phyloP scores from a whole-genome alignment of 2,113 vertebrate species.

The Tricholaema leucomelas region DNA sequence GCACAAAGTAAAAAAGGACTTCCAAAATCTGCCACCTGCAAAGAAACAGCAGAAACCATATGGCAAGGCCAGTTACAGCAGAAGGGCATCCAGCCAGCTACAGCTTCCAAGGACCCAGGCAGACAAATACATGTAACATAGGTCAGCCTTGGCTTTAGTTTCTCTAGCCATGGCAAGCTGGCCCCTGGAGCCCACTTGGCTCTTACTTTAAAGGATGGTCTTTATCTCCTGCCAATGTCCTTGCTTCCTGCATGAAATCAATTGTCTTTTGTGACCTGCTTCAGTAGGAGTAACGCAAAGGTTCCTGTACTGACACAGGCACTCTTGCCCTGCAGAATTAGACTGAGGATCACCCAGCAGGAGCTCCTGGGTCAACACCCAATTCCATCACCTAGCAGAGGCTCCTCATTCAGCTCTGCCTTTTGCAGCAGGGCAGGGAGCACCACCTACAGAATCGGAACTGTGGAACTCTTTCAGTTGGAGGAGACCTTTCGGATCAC shows the following conservation, averaged over 20 bases:
- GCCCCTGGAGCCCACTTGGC: not conserved
- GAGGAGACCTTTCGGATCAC: no score
- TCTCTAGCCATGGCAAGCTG: not conserved
- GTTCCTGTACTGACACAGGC: fast-evolving
- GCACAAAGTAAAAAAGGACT: not conserved
- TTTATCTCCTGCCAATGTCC: not conserved
- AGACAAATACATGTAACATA: not conserved
- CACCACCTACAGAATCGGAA: not conserved
- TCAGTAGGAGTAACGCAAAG: not conserved
- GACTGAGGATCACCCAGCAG: not conserved
- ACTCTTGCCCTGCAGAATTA: not conserved
- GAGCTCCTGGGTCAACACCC: no score
- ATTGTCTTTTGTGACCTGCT: fast-evolving
- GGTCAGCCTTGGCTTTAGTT: not conserved
- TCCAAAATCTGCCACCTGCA: not conserved
- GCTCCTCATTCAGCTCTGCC: not conserved
- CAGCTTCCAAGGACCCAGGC: not conserved
- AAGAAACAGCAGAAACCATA: not conserved
- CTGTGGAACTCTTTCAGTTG: no score
- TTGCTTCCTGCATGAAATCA: not conserved
- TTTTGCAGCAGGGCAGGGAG: not conserved
- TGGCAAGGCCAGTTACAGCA: not conserved
- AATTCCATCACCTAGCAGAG: not conserved
- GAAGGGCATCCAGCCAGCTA: not conserved
- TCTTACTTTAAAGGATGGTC: not conserved